phyloP scores from a whole-genome alignment of 2,113 vertebrate genomes.

The Murina feae region DNA sequence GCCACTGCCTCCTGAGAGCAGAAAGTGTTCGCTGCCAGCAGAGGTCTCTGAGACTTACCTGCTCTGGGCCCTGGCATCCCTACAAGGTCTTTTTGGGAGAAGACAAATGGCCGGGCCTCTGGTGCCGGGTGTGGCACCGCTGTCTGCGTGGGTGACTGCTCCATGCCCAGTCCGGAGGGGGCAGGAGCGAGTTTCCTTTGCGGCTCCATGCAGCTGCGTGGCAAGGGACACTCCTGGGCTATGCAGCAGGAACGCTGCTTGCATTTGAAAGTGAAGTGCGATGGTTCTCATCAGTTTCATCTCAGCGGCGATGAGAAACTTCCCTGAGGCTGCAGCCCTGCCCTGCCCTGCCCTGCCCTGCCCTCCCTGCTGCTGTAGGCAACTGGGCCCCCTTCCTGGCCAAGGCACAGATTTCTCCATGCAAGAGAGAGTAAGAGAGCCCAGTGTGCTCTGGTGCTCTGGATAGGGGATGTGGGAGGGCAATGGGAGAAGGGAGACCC shows the following conservation, averaged over 20 bases:
- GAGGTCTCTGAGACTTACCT: neutral
- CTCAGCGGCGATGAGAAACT: constrained; percentile 65
- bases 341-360: constrained; percentile 67
- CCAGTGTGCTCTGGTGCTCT: neutral
- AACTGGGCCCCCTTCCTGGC: constrained; percentile 54
- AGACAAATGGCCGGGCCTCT: neutral
- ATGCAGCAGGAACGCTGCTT: neutral
- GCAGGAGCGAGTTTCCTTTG: neutral
- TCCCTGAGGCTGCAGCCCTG: constrained; percentile 65
- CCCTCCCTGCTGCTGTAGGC: constrained; percentile 57
- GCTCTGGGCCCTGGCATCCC: neutral
- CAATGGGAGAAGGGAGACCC: neutral
- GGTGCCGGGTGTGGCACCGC: neutral
- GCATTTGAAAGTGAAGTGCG: neutral
- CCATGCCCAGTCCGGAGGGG: neutral
- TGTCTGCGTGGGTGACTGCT: neutral
- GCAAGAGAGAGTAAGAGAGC: neutral
- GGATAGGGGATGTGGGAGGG: neutral
- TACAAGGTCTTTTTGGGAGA: neutral
- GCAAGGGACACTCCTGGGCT: neutral
- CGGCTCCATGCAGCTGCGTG: rapidly evolving
- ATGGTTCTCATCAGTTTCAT: constrained; percentile 43
- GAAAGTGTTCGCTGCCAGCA: neutral
- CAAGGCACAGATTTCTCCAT: neutral
- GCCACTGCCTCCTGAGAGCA: neutral